Evolutionary conservation across 2,888 invertebrate species (phyloP).

Genomic region (Bombyx huttoni): DNA sequence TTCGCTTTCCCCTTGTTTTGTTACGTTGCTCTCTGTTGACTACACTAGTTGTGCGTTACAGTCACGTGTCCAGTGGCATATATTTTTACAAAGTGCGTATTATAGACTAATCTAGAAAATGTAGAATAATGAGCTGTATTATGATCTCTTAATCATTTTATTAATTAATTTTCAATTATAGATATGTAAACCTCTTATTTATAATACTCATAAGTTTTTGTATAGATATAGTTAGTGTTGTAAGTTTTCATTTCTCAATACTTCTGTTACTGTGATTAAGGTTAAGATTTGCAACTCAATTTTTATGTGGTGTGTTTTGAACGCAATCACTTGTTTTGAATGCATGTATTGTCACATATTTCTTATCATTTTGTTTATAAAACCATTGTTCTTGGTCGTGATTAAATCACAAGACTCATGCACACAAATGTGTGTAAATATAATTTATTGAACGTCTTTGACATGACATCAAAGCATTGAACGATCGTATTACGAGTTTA

Average conservation of each 20-base stretch:
- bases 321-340: background rate
- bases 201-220: conserved; percentile 71
- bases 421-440: background rate
- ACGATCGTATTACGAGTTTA: too few relatives aligned
- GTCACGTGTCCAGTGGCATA: conserved; percentile 46
- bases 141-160: conserved; percentile 71
- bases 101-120: conserved; percentile 64
- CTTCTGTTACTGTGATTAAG: conserved; percentile 38
- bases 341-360: background rate
- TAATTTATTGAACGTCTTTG: background rate
- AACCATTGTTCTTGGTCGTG: background rate
- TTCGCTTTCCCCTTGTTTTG: conserved; percentile 9
- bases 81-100: conserved; percentile 53
- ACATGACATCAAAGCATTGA: too few relatives aligned
- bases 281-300: conserved; percentile 14
- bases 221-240: conserved; percentile 38
- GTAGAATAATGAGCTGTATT: conserved; percentile 63
- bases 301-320: background rate
- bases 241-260: conserved; percentile 34
- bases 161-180: conserved; percentile 64
- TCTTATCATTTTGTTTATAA: background rate
- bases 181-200: conserved; percentile 52
- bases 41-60: conserved; percentile 2
- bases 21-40: background rate
- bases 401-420: background rate